Percentiles rank a stretch among this genome's conserved stretches.
Evolutionary conservation across 2,797 vertebrate genomes (phyloP).

Genomic region (Florisuga fusca): DNA sequence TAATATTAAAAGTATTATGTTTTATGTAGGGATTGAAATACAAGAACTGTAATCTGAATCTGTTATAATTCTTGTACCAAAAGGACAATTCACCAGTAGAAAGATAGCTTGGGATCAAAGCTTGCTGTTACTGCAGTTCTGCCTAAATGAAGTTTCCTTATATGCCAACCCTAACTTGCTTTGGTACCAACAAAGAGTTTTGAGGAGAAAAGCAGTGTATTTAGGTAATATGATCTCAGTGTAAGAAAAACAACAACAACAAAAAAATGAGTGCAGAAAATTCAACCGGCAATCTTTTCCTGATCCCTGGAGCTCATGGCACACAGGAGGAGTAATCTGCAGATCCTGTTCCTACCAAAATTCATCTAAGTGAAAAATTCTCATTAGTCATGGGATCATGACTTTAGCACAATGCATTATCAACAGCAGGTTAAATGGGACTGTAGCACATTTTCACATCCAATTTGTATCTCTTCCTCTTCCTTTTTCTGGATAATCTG

Average conservation of each 20-base stretch:
- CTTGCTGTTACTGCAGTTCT: neutral
- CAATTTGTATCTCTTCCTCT: neutral
- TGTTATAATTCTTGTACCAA: neutral
- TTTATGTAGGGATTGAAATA: neutral
- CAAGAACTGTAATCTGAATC: neutral
- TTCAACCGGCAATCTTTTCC: neutral
- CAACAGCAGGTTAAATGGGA: neutral
- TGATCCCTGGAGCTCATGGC: neutral
- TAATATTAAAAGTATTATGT: neutral
- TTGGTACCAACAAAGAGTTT: neutral
- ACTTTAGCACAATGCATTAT: neutral
- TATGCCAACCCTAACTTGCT: neutral
- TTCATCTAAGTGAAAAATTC: conserved; percentile 11
- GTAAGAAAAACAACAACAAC: no score
- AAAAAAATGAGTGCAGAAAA: neutral
- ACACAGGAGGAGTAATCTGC: neutral
- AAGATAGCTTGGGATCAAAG: neutral
- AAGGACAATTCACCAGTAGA: neutral
- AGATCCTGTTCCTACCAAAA: neutral
- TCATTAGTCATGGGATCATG: neutral
- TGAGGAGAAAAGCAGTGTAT: neutral
- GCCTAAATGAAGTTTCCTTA: neutral
- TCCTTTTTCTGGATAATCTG: neutral
- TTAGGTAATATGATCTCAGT: neutral
- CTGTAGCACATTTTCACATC: neutral